These are phyloP conservation scores for Spea hammondii DNA, from an alignment of 2,797 vertebrate genomes.

Conservation along the genomic window DNA sequence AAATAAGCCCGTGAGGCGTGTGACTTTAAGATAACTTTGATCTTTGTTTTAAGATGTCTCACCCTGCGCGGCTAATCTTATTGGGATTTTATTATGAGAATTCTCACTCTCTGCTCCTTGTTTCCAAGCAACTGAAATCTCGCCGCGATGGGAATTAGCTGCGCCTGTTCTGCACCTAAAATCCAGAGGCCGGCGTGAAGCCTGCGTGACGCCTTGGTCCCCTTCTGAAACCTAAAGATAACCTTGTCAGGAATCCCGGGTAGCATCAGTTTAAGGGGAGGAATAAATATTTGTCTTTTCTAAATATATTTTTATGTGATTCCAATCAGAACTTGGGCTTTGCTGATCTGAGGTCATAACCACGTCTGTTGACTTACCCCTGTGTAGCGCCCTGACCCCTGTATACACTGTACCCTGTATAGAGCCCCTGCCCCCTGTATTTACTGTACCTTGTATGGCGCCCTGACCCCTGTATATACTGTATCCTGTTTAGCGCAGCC, in stretches of 20 bases:
- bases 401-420: no score
- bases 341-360: no score
- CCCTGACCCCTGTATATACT: no score
- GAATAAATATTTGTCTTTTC: neutral
- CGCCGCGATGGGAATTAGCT: conserved; percentile 8
- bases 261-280: neutral
- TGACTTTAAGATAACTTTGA: conserved; percentile 31
- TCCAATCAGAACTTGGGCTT: no score
- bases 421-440: no score
- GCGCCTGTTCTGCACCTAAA: conserved; percentile 12
- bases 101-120: neutral
- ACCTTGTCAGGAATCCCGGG: neutral
- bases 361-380: no score
- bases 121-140: conserved; percentile 36
- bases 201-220: neutral
- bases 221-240: neutral
- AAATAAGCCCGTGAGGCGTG: neutral
- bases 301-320: no score
- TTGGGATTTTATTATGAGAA: conserved; percentile 13
- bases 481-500: no score
- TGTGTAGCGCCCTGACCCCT: no score
- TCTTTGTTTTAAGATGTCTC: conserved; percentile 28
- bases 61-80: conserved; percentile 30
- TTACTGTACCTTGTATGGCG: no score
- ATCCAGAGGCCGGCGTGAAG: conserved; percentile 1